These are phyloP conservation scores for Dromius quadrimaculatus DNA, from an alignment of 2,888 invertebrate species.

Conservation along the genomic window DNA sequence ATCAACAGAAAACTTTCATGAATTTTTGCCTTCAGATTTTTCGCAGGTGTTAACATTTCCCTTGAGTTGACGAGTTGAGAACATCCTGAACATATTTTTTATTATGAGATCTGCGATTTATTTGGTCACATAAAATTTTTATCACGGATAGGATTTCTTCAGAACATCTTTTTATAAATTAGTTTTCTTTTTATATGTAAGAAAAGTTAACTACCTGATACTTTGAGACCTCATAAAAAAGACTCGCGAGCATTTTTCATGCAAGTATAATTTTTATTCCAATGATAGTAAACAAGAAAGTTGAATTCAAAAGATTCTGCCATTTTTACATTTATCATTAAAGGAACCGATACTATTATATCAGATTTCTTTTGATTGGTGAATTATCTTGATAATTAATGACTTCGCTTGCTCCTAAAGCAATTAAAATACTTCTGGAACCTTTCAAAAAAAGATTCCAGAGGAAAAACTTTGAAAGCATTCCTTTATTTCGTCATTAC, in stretches of 20 bases:
- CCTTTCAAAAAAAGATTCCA: background rate
- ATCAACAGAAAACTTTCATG: constrained; percentile 31
- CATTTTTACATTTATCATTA: too few species aligned
- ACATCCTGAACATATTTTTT: constrained; percentile 44
- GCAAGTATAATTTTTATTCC: too few species aligned
- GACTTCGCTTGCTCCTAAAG: constrained; percentile 1
- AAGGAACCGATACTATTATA: too few species aligned
- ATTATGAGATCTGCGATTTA: constrained; percentile 57
- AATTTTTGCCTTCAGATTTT: constrained; percentile 17
- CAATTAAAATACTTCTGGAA: background rate
- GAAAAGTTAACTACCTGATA: too few species aligned
- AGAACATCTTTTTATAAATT: constrained; percentile 58
- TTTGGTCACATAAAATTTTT: constrained; percentile 60
- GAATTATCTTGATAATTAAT: constrained; percentile 17
- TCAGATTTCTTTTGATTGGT: too few species aligned
- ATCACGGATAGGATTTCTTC: constrained; percentile 59
- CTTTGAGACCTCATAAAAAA: too few species aligned
- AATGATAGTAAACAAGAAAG: too few species aligned
- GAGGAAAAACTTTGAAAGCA: constrained; percentile 14
- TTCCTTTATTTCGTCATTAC: constrained; percentile 20
- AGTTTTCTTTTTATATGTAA: constrained; percentile 58
- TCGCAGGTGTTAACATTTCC: constrained; percentile 40
- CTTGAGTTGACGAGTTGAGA: background rate
- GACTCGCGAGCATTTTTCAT: too few species aligned
- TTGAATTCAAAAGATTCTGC: too few species aligned